Conservation (phyloP, 2,797 vertebrate species). For the Epinephelus coioides region DNA sequence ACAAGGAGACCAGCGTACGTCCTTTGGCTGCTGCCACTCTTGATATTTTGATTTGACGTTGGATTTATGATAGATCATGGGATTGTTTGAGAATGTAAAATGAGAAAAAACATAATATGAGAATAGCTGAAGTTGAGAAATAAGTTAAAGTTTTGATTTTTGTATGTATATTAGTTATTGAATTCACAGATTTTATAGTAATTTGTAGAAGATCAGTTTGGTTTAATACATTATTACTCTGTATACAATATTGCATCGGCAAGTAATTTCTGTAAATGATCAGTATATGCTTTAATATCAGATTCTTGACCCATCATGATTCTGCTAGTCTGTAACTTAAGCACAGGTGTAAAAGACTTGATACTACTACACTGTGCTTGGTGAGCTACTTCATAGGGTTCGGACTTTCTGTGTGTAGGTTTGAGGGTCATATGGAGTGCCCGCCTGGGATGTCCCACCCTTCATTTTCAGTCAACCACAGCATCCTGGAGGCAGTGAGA, state of each 20-base stretch:
- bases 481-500: constrained; percentile 96
- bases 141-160: background rate
- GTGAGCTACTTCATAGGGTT: background rate
- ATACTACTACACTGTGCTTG: background rate
- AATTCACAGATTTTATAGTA: background rate
- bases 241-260: background rate
- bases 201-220: background rate
- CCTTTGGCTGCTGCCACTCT: background rate
- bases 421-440: constrained; percentile 98
- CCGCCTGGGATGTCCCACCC: constrained; percentile 95
- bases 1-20: constrained; percentile 97
- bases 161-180: background rate
- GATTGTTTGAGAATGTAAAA: background rate
- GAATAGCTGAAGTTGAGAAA: background rate
- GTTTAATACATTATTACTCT: background rate
- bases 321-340: background rate
- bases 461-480: constrained; percentile 94
- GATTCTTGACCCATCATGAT: background rate
- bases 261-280: too few relatives aligned
- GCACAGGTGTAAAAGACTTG: background rate
- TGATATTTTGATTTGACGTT: constrained; percentile 2
- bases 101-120: background rate
- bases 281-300: background rate
- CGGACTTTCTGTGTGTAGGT: constrained; percentile 81
- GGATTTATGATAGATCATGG: background rate